A percentile compares a stretch with the other conserved stretches of the same genome.
Conservation (phyloP, 2,113 vertebrate species). For the Eretmochelys imbricata region DNA sequence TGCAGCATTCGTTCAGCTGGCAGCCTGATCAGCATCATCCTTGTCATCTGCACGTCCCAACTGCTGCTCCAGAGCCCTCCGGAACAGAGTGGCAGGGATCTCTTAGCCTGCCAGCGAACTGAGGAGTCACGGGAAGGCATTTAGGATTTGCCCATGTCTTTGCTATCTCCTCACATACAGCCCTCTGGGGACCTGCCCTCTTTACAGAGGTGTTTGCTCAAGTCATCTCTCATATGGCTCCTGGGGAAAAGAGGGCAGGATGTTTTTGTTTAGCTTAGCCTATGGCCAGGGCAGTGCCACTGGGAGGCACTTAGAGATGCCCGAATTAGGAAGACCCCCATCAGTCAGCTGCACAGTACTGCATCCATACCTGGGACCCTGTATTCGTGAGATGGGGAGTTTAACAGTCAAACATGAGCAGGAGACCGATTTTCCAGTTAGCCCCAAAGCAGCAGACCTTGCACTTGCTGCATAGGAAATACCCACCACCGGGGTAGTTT, state of each 20-base stretch:
- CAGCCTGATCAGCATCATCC: background rate
- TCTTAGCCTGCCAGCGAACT: background rate
- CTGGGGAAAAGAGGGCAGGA: background rate
- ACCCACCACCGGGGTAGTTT: background rate
- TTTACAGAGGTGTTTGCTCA: rapidly evolving
- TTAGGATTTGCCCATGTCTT: background rate
- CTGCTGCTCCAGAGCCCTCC: background rate
- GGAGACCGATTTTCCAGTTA: background rate
- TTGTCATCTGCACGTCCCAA: background rate
- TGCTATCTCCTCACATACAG: rapidly evolving
- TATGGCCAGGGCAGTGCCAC: background rate
- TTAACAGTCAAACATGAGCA: background rate
- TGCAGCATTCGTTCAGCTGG: background rate
- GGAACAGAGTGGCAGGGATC: background rate
- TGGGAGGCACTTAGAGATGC: background rate
- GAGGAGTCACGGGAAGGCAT: background rate
- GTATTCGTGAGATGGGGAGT: too few relatives aligned
- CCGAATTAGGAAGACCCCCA: background rate
- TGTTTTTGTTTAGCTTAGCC: background rate
- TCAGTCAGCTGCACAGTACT: background rate
- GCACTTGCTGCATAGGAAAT: background rate
- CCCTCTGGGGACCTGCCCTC: constrained; percentile 26
- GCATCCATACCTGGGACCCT: rapidly evolving
- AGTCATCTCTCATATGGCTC: background rate
- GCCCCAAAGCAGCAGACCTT: background rate